Evolutionary conservation across 2,113 vertebrate species (phyloP).

Genomic region (Kryptolebias marmoratus): DNA sequence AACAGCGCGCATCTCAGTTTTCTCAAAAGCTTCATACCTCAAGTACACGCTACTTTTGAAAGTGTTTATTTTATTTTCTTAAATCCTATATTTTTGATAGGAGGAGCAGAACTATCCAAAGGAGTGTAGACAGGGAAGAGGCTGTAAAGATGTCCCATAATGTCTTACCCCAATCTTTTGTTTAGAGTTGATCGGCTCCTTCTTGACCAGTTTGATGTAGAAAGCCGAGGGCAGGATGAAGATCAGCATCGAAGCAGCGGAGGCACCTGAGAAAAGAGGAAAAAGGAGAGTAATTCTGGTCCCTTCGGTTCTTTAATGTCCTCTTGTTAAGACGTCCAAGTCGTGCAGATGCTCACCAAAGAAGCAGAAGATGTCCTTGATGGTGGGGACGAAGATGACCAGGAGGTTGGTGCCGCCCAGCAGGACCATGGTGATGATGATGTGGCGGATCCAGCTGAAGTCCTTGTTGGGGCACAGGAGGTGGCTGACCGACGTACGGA

Average conservation of each 20-base stretch:
- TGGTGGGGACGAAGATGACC: conserved; percentile 95
- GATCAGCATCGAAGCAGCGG: conserved; percentile 95
- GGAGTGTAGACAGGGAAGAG: too few species aligned
- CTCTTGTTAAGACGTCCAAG: too few species aligned
- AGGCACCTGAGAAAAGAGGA: conserved; percentile 83
- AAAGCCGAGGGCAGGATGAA: conserved; percentile 98
- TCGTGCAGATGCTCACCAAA: conserved; percentile 80
- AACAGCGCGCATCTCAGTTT: too few species aligned
- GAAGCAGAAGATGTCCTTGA: conserved; percentile 95
- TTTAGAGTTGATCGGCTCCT: conserved; percentile 91
- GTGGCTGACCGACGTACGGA: conserved; percentile 92
- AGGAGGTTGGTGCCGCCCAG: conserved; percentile 86
- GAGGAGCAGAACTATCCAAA: too few species aligned
- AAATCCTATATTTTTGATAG: too few species aligned
- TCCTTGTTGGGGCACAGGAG: conserved; percentile 86
- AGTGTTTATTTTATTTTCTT: too few species aligned
- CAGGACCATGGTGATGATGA: conserved; percentile 84
- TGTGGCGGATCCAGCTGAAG: conserved; percentile 93
- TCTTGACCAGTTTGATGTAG: conserved; percentile 97
- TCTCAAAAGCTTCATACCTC: too few species aligned
- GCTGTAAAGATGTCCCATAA: not conserved
- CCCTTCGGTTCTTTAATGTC: not conserved
- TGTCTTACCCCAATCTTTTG: conserved; percentile 94
- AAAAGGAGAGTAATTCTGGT: not conserved
- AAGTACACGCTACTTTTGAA: too few species aligned